Conservation (phyloP, 64 coral and sea anemone genomes). For the Pocillopora verrucosa region DNA sequence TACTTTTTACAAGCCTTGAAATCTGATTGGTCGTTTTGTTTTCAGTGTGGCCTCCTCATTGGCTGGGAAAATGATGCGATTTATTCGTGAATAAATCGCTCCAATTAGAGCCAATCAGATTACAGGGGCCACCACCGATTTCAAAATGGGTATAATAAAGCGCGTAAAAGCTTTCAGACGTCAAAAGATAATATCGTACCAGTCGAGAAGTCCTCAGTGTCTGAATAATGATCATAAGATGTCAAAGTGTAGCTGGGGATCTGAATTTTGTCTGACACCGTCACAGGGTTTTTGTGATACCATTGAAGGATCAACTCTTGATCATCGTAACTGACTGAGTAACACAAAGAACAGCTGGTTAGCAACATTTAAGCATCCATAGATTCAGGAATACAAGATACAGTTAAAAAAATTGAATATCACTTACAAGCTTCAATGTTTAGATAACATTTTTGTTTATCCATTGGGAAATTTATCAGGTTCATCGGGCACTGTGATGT, state of each 20-base stretch:
- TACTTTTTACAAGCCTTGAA: no score
- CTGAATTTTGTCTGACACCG: constrained; percentile 33
- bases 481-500: constrained; percentile 93
- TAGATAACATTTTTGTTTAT: constrained; percentile 68
- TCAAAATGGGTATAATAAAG: background rate
- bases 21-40: no score
- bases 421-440: constrained; percentile 93
- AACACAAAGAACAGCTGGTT: background rate
- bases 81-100: no score
- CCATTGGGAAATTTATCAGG: constrained; percentile 84
- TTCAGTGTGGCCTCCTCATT: no score
- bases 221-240: background rate
- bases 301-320: constrained; percentile 64
- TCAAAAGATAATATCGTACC: background rate
- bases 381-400: background rate
- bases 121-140: no score
- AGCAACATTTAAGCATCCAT: background rate
- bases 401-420: background rate
- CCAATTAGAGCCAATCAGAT: no score
- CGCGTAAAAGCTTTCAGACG: background rate
- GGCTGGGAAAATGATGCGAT: background rate
- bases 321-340: constrained; percentile 70
- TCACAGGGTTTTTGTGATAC: constrained; percentile 51
- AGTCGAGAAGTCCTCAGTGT: constrained; percentile 49
- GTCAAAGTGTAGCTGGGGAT: constrained; percentile 71